Percentiles rank a stretch among this genome's conserved stretches.
Evolutionary conservation across 2,113 vertebrate species (phyloP).

Genomic region (Talpa occidentalis): DNA sequence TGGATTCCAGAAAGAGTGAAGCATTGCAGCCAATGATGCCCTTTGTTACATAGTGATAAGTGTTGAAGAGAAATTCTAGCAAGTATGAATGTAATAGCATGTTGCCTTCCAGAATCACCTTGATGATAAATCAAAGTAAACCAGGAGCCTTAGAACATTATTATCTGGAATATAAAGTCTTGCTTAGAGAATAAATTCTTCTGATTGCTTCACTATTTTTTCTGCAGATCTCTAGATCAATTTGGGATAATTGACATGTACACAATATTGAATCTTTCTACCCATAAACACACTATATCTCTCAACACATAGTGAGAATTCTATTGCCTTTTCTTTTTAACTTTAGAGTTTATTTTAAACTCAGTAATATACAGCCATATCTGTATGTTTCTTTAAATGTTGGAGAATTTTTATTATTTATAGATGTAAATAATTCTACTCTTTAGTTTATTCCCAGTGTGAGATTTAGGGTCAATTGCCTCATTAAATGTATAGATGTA

Average conservation of each 20-base stretch:
- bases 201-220: constrained; percentile 9
- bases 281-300: background rate
- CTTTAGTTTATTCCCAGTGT: constrained; percentile 23
- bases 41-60: background rate
- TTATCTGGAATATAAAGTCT: constrained; percentile 5
- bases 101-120: constrained; percentile 21
- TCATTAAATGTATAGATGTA: background rate
- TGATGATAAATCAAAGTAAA: constrained; percentile 20
- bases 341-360: constrained; percentile 42
- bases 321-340: constrained; percentile 23
- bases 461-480: background rate
- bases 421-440: background rate
- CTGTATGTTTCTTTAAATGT: background rate
- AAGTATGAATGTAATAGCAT: background rate
- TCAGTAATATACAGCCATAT: background rate
- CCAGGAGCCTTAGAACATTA: background rate
- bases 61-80: constrained; percentile 34
- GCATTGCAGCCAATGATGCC: background rate
- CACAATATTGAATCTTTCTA: constrained; percentile 10
- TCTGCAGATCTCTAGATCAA: background rate
- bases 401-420: constrained; percentile 12
- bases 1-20: background rate
- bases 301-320: background rate
- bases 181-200: background rate
- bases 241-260: background rate